Evolutionary conservation across 2,888 invertebrate genomes (phyloP).

Genomic region (Pterostichus niger): DNA sequence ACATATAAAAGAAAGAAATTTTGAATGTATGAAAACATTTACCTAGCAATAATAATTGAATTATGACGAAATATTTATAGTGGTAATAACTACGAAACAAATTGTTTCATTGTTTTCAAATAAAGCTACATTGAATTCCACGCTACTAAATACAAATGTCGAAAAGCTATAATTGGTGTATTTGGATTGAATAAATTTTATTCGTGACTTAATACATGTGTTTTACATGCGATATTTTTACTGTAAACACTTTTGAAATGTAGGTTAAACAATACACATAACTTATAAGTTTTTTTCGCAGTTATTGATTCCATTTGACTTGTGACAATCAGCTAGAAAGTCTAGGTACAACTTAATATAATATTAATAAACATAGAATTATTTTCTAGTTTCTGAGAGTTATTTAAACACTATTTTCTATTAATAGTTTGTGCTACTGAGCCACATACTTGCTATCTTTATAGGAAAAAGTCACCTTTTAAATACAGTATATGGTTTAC

Average conservation of each 20-base stretch:
- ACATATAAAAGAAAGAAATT: too few species aligned
- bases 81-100: too few species aligned
- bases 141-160: too few species aligned
- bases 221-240: constrained; percentile 37
- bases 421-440: constrained; percentile 51
- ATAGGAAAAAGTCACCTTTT: constrained; percentile 1
- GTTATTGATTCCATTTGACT: constrained; percentile 54
- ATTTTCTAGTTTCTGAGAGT: constrained; percentile 25
- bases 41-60: too few species aligned
- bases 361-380: constrained; percentile 38
- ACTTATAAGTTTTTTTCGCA: constrained; percentile 27
- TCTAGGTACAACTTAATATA: constrained; percentile 23
- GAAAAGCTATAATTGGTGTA: constrained; percentile 9
- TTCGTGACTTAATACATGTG: constrained; percentile 54
- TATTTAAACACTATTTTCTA: constrained; percentile 49
- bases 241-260: constrained; percentile 21
- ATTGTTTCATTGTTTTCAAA: too few species aligned
- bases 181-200: constrained; percentile 31
- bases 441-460: constrained; percentile 43
- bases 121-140: too few species aligned
- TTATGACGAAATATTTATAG: too few species aligned
- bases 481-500: not conserved
- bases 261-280: constrained; percentile 41
- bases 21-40: too few species aligned
- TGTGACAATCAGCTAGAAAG: constrained; percentile 51